Evolutionary conservation across 1,140 invertebrate species (phyloP).

Genomic region (Papilio aristodemus): DNA sequence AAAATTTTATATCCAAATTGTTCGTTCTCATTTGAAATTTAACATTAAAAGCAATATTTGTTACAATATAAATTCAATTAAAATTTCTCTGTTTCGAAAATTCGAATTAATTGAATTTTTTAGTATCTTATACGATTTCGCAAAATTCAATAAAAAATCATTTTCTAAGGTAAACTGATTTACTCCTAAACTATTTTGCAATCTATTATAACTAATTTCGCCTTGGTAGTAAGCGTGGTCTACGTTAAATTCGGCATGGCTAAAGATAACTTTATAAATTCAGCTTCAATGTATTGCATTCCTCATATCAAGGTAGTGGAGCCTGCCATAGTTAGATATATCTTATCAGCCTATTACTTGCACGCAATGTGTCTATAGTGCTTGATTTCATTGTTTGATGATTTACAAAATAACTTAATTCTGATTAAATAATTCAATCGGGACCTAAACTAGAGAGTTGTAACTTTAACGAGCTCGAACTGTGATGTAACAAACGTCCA

Average conservation of each 20-base stretch:
- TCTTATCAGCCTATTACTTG: conserved; percentile 3
- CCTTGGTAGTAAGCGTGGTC: neutral
- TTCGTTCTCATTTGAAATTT: no score
- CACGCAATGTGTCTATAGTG: neutral
- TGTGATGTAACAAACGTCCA: conserved; percentile 1
- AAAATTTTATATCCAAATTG: neutral
- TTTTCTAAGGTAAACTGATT: neutral
- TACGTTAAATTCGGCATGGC: neutral
- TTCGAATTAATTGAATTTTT: neutral
- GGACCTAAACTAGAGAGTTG: neutral
- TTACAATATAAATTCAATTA: no score
- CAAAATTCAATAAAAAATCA: no score
- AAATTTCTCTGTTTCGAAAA: neutral
- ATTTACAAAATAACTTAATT: no score
- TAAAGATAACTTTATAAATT: conserved; percentile 8
- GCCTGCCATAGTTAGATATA: neutral
- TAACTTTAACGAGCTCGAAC: conserved; percentile 3
- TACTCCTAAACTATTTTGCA: conserved; percentile 4
- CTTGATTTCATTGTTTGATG: neutral
- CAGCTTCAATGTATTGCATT: conserved; percentile 4
- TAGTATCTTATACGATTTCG: neutral
- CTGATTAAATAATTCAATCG: neutral
- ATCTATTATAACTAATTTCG: conserved; percentile 5
- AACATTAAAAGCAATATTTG: no score
- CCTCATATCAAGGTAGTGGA: conserved; percentile 3